These are phyloP conservation scores for Andrena flavipes DNA, from an alignment of 2,888 invertebrate species.

Conservation along the genomic window DNA sequence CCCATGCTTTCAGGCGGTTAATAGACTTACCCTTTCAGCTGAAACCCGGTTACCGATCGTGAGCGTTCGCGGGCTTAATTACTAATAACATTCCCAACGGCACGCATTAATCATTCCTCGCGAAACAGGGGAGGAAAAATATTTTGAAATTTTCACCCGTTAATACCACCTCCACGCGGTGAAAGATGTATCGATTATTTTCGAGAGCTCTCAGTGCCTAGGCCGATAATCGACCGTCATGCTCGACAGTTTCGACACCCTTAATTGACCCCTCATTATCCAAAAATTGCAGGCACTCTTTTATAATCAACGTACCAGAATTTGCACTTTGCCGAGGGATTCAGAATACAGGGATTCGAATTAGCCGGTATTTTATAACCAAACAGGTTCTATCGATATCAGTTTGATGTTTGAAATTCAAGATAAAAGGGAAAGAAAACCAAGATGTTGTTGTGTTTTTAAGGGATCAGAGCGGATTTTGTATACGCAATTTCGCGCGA, in stretches of 20 bases:
- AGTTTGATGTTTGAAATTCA: too few relatives aligned
- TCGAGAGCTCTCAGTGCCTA: background rate
- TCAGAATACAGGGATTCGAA: too few relatives aligned
- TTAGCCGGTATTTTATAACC: background rate
- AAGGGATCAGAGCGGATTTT: background rate
- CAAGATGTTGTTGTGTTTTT: background rate
- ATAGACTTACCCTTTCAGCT: background rate
- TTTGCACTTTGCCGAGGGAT: constrained; percentile 25
- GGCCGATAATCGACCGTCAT: background rate
- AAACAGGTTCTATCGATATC: background rate
- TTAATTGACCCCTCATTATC: constrained; percentile 13
- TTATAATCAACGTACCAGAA: constrained; percentile 35
- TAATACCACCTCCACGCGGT: background rate
- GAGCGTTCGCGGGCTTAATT: background rate
- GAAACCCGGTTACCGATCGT: constrained; percentile 2
- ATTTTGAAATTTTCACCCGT: background rate
- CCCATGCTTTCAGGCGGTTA: background rate
- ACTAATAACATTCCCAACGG: background rate
- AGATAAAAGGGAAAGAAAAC: too few relatives aligned
- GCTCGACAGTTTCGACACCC: constrained; percentile 4
- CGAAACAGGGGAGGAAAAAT: background rate
- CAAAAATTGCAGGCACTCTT: constrained; percentile 7
- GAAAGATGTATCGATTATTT: background rate
- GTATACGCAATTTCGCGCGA: background rate
- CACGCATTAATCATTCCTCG: constrained; percentile 8